Evolutionary conservation across 2,888 invertebrate genomes (phyloP).

Genomic region (Eudemis profundana): DNA sequence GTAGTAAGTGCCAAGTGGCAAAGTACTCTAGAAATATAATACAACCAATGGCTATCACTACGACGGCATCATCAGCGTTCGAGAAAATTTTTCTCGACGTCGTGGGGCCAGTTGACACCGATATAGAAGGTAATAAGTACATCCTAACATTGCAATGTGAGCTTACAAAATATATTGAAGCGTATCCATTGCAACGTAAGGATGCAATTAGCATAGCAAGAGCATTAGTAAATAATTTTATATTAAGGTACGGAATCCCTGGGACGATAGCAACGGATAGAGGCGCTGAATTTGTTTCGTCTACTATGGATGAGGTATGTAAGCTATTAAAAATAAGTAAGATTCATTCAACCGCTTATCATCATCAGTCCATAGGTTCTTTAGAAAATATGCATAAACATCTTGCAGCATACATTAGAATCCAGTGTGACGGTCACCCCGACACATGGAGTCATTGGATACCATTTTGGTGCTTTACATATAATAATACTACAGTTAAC

Average conservation of each 20-base stretch:
- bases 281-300: neutral
- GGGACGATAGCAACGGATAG: slow-evolving; percentile 40
- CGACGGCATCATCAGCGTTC: slow-evolving; percentile 47
- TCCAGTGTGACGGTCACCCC: no score
- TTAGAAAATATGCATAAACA: no score
- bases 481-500: neutral
- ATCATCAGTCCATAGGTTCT: no score
- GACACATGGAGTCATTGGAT: no score
- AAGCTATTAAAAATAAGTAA: slow-evolving; percentile 4
- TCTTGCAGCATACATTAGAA: no score
- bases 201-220: slow-evolving; percentile 35
- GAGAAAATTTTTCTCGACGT: slow-evolving; percentile 19
- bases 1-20: no score
- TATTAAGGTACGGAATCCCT: slow-evolving; percentile 43
- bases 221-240: slow-evolving; percentile 43
- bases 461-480: neutral
- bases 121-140: neutral
- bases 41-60: no score
- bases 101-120: slow-evolving; percentile 14
- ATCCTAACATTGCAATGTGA: slow-evolving; percentile 22
- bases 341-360: no score
- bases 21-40: no score
- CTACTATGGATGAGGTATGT: neutral
- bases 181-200: slow-evolving; percentile 22
- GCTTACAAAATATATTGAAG: slow-evolving; percentile 13